phyloP scores from a whole-genome alignment of 2,113 vertebrate species.

The Patagioenas fasciata region DNA sequence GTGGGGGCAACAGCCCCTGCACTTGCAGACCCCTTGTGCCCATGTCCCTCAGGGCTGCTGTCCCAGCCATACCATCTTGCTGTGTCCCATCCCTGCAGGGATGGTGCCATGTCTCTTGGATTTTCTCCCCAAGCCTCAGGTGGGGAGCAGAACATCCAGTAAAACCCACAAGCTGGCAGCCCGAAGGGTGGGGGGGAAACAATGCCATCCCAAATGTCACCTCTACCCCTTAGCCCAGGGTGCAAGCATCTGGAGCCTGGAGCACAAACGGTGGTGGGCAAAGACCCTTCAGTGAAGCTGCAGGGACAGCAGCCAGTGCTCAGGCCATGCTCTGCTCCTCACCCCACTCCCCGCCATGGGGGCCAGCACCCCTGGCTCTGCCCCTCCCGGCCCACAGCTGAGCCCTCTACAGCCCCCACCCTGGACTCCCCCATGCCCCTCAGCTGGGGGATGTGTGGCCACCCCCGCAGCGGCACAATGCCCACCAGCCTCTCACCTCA shows the following conservation, averaged over 20 bases:
- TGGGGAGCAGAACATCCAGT: background rate
- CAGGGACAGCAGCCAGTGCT: rapidly evolving
- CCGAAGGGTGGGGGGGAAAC: background rate
- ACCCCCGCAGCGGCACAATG: rapidly evolving
- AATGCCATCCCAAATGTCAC: background rate
- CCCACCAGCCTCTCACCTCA: background rate
- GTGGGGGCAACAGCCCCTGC: background rate
- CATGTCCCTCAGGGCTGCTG: background rate
- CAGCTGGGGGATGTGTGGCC: rapidly evolving
- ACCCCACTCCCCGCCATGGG: rapidly evolving
- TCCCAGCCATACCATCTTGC: background rate
- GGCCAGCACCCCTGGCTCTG: background rate
- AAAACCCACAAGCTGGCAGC: background rate
- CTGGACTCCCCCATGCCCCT: rapidly evolving
- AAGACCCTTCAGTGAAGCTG: background rate
- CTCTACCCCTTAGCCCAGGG: background rate
- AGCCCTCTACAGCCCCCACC: background rate
- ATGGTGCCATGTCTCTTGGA: background rate
- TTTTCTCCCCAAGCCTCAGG: background rate
- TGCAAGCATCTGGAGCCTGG: background rate
- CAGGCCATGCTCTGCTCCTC: background rate
- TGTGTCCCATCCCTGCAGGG: rapidly evolving
- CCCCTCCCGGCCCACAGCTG: rapidly evolving
- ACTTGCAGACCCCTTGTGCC: background rate
- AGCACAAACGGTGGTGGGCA: background rate